Evolutionary conservation across 2,797 vertebrate species (phyloP).

Genomic region (Rhabdophis nuchalis): DNA sequence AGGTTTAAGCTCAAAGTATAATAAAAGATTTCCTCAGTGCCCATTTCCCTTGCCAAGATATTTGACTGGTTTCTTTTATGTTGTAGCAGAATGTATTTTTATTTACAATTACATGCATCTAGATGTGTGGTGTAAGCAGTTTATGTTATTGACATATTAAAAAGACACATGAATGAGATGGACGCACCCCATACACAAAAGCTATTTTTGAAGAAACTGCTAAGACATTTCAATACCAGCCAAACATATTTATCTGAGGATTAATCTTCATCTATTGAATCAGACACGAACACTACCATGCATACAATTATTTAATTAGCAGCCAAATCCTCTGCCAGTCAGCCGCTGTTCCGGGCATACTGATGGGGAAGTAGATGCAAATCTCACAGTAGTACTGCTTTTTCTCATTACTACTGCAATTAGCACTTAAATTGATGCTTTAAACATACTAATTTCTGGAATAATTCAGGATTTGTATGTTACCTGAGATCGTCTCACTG

Average conservation of each 20-base stretch:
- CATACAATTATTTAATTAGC: conserved; percentile 99
- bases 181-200: conserved; percentile 60
- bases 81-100: conserved; percentile 23
- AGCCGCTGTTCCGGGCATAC: conserved; percentile 79
- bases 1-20: neutral
- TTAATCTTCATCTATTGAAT: conserved; percentile 94
- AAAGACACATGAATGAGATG: conserved; percentile 40
- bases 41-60: neutral
- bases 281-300: conserved; percentile 88
- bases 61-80: conserved; percentile 19
- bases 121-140: conserved; percentile 48
- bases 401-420: conserved; percentile 97
- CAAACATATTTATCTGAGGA: conserved; percentile 99
- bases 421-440: conserved; percentile 97
- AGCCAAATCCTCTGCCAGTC: conserved; percentile 83
- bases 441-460: conserved; percentile 90
- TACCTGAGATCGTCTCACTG: conserved; percentile 82
- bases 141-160: conserved; percentile 40
- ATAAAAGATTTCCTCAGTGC: conserved; percentile 1
- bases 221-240: conserved; percentile 83
- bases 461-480: conserved; percentile 92
- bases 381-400: conserved; percentile 84
- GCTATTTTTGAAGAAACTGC: conserved; percentile 79
- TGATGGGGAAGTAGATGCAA: conserved; percentile 88
- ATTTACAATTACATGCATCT: conserved; percentile 49